A percentile compares a stretch with the other conserved stretches of the same genome.
Conservation (phyloP, 2,888 invertebrate species). For the Apamea epomidion region DNA sequence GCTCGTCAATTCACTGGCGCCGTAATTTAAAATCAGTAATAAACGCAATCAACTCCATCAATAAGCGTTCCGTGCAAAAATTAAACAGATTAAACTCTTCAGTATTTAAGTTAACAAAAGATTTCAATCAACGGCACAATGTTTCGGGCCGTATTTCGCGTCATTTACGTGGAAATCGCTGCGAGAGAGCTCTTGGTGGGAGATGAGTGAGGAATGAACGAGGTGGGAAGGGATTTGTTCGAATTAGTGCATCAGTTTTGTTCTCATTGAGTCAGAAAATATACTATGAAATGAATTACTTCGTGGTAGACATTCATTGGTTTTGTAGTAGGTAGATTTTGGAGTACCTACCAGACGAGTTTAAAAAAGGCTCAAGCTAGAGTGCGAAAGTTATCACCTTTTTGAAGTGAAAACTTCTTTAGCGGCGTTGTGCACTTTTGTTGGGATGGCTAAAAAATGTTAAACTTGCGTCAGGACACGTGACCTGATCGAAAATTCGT, state of each 20-base stretch:
- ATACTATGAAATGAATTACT: neutral
- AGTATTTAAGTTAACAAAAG: constrained; percentile 68
- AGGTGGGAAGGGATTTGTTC: neutral
- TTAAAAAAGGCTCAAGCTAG: neutral
- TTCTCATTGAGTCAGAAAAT: neutral
- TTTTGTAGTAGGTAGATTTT: neutral
- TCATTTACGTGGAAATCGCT: constrained; percentile 64
- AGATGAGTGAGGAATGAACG: constrained; percentile 56
- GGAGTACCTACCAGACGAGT: neutral
- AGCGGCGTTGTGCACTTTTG: no score
- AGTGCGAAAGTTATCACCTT: neutral
- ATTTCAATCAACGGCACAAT: constrained; percentile 70
- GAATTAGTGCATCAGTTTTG: neutral
- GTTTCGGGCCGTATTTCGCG: constrained; percentile 65
- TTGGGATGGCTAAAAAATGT: no score
- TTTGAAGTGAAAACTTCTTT: no score
- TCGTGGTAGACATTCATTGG: neutral
- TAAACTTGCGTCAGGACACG: no score
- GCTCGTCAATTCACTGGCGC: constrained; percentile 7
- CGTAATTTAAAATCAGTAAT: constrained; percentile 58
- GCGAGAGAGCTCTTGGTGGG: constrained; percentile 15
- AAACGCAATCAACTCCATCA: constrained; percentile 54
- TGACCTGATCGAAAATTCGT: no score
- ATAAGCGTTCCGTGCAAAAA: constrained; percentile 45
- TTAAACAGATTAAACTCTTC: constrained; percentile 58